phyloP scores from a whole-genome alignment of 2,797 vertebrate genomes.

The Limosa lapponica region DNA sequence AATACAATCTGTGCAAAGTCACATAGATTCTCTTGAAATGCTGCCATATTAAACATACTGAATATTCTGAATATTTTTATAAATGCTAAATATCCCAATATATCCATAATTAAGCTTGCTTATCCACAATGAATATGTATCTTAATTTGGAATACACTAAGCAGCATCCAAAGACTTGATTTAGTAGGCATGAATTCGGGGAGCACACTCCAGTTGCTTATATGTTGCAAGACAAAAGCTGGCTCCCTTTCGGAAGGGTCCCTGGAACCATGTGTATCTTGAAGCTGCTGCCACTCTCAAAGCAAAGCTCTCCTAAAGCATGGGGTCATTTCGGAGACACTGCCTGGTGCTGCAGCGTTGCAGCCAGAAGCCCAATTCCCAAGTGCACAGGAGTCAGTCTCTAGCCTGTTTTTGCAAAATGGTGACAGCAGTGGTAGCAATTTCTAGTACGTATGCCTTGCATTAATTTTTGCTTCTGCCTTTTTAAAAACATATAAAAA shows the following conservation, averaged over 20 bases:
- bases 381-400: not conserved
- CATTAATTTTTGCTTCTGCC: accelerated
- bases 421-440: not conserved
- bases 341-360: not conserved
- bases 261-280: accelerated
- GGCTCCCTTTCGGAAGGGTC: not conserved
- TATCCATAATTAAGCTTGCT: conserved; percentile 58
- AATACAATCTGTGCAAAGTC: conserved; percentile 39
- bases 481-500: not conserved
- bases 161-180: not conserved
- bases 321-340: not conserved
- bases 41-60: conserved; percentile 39
- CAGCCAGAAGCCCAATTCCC: conserved; percentile 1
- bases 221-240: not conserved
- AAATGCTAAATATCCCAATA: conserved; percentile 55
- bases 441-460: accelerated
- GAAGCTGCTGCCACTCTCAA: not conserved
- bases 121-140: conserved; percentile 66
- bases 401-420: not conserved
- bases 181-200: conserved; percentile 5
- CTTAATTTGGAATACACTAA: conserved; percentile 53
- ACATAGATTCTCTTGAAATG: conserved; percentile 43
- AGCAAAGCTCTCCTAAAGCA: not conserved
- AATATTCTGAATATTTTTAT: conserved; percentile 69
- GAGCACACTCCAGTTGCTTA: not conserved